A percentile compares a stretch with the other conserved stretches of the same genome.
phyloP scores from a whole-genome alignment of 2,888 invertebrate genomes.

The Conops quadrifasciatus region DNA sequence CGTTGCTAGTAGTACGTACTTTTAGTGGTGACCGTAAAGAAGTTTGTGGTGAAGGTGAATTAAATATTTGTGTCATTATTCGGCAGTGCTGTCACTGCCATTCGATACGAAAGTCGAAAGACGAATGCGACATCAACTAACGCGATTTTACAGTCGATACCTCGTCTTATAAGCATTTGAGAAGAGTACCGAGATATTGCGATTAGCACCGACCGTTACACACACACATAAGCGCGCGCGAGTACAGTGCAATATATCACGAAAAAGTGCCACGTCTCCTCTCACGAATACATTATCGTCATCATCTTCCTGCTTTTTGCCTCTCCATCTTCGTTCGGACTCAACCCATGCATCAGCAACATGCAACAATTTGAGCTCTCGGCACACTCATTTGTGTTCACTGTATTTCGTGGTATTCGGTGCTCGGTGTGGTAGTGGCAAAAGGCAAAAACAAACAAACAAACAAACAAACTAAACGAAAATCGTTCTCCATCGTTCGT shows the following conservation, averaged over 20 bases:
- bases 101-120: slow-evolving; percentile 57
- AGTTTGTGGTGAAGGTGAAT: slow-evolving; percentile 5
- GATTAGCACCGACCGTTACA: slow-evolving; percentile 6
- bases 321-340: too few species aligned
- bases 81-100: slow-evolving; percentile 45
- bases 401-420: background rate
- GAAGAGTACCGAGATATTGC: background rate
- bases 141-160: slow-evolving; percentile 50
- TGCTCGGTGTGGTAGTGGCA: background rate
- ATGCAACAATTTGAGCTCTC: slow-evolving; percentile 8
- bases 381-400: slow-evolving; percentile 2
- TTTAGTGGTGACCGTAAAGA: background rate
- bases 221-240: slow-evolving; percentile 14
- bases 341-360: background rate
- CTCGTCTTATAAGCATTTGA: slow-evolving; percentile 53
- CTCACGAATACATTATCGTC: background rate
- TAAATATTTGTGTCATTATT: background rate
- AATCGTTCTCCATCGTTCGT: too few species aligned
- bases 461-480: too few species aligned
- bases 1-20: background rate
- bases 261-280: slow-evolving; percentile 24
- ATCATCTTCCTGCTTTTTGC: too few species aligned
- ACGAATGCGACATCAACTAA: slow-evolving; percentile 59
- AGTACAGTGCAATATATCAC: background rate
- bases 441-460: background rate